These are phyloP conservation scores for Rhabdophis nuchalis DNA, from an alignment of 2,797 vertebrate species.

Conservation along the genomic window DNA sequence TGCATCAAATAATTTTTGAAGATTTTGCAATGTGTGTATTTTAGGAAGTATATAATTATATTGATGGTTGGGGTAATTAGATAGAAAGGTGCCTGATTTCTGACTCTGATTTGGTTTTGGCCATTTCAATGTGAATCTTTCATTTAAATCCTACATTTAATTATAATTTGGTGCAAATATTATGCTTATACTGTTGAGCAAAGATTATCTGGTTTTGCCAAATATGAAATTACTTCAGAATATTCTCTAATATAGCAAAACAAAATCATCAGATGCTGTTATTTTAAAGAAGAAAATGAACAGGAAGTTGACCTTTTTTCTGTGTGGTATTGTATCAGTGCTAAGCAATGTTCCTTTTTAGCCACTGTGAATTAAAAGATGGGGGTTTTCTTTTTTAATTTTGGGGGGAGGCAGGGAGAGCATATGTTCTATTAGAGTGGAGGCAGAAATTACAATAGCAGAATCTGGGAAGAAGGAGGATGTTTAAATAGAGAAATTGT, in stretches of 20 bases:
- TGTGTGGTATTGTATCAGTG: background rate
- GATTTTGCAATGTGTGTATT: background rate
- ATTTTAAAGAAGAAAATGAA: background rate
- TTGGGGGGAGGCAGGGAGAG: no score
- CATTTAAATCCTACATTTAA: background rate
- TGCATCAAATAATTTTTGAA: background rate
- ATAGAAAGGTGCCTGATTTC: background rate
- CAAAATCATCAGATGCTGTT: background rate
- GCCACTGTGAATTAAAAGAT: background rate
- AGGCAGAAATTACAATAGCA: background rate
- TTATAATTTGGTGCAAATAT: background rate
- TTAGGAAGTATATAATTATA: background rate
- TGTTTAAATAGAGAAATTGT: background rate
- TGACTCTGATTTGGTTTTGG: background rate
- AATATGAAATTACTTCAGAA: background rate
- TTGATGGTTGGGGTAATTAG: background rate
- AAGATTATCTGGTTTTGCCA: background rate
- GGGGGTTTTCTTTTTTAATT: background rate
- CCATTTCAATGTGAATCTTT: background rate
- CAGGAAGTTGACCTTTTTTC: background rate
- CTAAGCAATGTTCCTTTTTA: background rate
- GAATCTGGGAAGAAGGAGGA: background rate
- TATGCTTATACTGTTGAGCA: background rate
- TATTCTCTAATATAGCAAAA: background rate
- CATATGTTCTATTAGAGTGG: background rate